A percentile compares a stretch with the other conserved stretches of the same genome.
phyloP scores from a whole-genome alignment of 2,888 invertebrate species.

The Criorhina ranunculi region DNA sequence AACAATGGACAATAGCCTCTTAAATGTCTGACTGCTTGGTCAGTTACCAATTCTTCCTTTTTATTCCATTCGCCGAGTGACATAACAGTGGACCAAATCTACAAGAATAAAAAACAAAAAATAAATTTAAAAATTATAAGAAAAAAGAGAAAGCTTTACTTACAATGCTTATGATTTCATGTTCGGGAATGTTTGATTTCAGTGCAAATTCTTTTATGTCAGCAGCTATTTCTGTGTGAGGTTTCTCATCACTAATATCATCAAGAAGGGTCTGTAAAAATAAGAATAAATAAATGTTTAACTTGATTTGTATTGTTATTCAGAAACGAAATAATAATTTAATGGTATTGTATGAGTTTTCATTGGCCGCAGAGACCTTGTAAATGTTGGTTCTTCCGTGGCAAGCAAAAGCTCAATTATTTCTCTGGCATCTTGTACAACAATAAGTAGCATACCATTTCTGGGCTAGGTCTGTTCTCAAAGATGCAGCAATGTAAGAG shows the following conservation, averaged over 20 bases:
- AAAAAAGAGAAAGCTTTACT: constrained; percentile 79
- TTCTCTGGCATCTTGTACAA: constrained; percentile 59
- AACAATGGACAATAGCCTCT: constrained; percentile 94
- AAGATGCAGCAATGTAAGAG: constrained; percentile 19
- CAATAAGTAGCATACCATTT: constrained; percentile 47
- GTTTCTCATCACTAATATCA: constrained; percentile 94
- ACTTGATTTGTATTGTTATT: neutral
- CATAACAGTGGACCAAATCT: constrained; percentile 98
- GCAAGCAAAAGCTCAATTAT: constrained; percentile 54
- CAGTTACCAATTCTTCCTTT: constrained; percentile 98
- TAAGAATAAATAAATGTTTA: neutral
- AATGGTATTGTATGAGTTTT: constrained; percentile 29
- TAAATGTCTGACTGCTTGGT: constrained; percentile 96
- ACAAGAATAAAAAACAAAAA: constrained; percentile 53
- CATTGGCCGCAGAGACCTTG: constrained; percentile 58
- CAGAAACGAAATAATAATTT: neutral
- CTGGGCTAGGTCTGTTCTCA: constrained; percentile 42
- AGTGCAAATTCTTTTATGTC: constrained; percentile 94
- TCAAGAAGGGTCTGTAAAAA: constrained; percentile 89
- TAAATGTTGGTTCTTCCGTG: constrained; percentile 31
- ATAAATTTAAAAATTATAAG: neutral
- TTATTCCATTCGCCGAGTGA: constrained; percentile 98
- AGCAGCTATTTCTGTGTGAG: constrained; percentile 93
- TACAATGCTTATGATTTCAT: constrained; percentile 94
- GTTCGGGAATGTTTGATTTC: constrained; percentile 94